These are phyloP conservation scores for Cantharis rustica DNA, from an alignment of 2,888 invertebrate genomes.

Conservation along the genomic window DNA sequence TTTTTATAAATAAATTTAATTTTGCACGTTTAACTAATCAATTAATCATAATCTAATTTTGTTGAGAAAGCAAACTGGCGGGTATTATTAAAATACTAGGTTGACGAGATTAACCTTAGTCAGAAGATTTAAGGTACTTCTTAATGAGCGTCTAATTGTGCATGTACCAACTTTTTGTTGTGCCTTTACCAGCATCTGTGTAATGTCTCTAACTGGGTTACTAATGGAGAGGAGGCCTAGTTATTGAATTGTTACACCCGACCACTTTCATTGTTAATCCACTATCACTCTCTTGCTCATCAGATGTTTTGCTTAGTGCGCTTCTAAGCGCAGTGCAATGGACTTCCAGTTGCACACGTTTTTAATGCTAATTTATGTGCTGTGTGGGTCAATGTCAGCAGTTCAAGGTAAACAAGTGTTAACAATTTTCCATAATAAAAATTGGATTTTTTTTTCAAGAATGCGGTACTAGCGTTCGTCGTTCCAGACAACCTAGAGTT, in stretches of 20 bases:
- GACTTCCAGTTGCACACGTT: slow-evolving; percentile 42
- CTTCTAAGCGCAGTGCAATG: slow-evolving; percentile 42
- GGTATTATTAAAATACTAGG: not conserved
- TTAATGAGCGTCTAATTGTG: not conserved
- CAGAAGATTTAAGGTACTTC: not conserved
- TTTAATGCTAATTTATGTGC: slow-evolving; percentile 42
- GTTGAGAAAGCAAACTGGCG: slow-evolving; percentile 16
- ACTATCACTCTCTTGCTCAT: slow-evolving; percentile 48
- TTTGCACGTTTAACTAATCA: slow-evolving; percentile 11
- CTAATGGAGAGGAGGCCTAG: slow-evolving; percentile 43
- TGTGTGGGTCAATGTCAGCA: slow-evolving; percentile 48
- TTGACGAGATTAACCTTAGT: not conserved
- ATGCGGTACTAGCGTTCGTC: slow-evolving; percentile 69
- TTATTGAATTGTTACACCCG: slow-evolving; percentile 36
- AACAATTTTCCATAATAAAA: not conserved
- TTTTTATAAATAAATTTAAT: slow-evolving; percentile 6
- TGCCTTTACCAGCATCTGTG: slow-evolving; percentile 18
- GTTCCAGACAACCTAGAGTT: slow-evolving; percentile 65
- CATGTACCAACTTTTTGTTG: not conserved
- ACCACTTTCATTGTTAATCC: slow-evolving; percentile 51
- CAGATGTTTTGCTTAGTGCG: slow-evolving; percentile 33
- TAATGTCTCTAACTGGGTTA: slow-evolving; percentile 26
- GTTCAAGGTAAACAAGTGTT: slow-evolving; percentile 45
- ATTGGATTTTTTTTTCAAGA: slow-evolving; percentile 55
- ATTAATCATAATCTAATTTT: slow-evolving; percentile 20